These are phyloP conservation scores for Uromys caudimaculatus DNA, from an alignment of 2,797 vertebrate species.

Conservation along the genomic window DNA sequence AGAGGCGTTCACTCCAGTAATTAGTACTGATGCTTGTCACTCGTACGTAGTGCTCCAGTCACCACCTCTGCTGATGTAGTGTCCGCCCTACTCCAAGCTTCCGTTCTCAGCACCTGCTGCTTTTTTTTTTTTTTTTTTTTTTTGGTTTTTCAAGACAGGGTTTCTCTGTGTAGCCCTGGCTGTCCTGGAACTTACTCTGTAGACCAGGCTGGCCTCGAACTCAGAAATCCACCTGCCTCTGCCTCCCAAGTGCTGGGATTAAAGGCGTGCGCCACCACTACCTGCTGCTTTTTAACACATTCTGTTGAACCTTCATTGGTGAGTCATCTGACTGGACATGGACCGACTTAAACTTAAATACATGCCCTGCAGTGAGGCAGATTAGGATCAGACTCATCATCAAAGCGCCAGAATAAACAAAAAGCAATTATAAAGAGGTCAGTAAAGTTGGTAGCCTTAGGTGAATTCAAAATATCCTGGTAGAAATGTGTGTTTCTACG, in stretches of 20 bases:
- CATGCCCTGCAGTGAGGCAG: not conserved
- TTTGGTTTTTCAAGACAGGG: too few relatives aligned
- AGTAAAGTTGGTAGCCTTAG: not conserved
- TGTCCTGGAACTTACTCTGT: too few relatives aligned
- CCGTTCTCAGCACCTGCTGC: not conserved
- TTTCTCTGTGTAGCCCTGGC: too few relatives aligned
- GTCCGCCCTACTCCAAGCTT: not conserved
- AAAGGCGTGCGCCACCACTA: too few relatives aligned
- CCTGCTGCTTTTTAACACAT: not conserved
- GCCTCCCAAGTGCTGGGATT: too few relatives aligned
- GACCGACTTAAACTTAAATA: not conserved
- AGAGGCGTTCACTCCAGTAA: not conserved
- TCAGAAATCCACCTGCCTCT: too few relatives aligned
- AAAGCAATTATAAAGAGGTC: conserved; percentile 25
- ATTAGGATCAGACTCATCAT: not conserved
- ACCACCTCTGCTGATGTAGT: not conserved
- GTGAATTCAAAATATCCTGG: not conserved
- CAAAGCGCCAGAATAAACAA: not conserved
- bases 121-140: too few relatives aligned
- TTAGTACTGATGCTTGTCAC: accelerated
- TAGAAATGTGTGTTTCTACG: not conserved
- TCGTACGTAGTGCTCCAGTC: too few relatives aligned
- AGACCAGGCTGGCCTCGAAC: too few relatives aligned
- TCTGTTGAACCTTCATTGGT: not conserved
- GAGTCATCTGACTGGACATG: not conserved